Base-by-base conservation (phyloP, 2,797 vertebrate species). In the Fratercula arctica region DNA sequence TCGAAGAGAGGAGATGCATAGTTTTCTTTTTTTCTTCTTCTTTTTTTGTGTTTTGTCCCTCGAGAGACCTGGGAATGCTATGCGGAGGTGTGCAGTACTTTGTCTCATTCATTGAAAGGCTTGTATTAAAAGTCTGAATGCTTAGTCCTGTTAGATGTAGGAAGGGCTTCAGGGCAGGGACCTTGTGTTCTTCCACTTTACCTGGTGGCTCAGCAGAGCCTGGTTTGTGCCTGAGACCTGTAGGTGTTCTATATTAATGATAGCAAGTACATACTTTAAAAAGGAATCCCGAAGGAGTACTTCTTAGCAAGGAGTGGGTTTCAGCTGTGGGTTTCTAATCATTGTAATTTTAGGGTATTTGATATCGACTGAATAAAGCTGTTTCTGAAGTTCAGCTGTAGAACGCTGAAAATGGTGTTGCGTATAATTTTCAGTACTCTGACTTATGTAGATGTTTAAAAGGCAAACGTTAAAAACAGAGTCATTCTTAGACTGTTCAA, bases 51-150 rank as follows among this genome's bases (percentile, higher is more conserved):
- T 24, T 74, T 80, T 50, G 77, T 24, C 19, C 45, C 24, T 54
- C 31, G 10, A 35, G 76, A 64, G 86, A 82, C 59, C n/a, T 13
- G 56, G 64, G 90, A 82, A 23, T 3, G 18, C 66, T 20, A 0
- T 59, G 74, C 1, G 2, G 67, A 93, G 79, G 29, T 85, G 89
- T 61, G n/a, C 53, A 13, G 48, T 66, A 45, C 67, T 61, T 83
- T 46, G 48, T 87, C 81, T 87, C 94, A 95, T 97, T 97, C 96
- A 94, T 96, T 95, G 96, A 84, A 89, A 97, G 50, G 48, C 79
- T 81, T 14, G 1, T 31, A 4, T 82, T 70, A 39, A 45, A 79
- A 54, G 70, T 72, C 16, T 39, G 54, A 92, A 41, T 18, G 43
- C 29, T 80, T 33, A 3, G 57, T 57, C 51, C 67, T 51, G 25